Conservation (phyloP, 2,113 vertebrate genomes). For the Toxostoma redivivum region DNA sequence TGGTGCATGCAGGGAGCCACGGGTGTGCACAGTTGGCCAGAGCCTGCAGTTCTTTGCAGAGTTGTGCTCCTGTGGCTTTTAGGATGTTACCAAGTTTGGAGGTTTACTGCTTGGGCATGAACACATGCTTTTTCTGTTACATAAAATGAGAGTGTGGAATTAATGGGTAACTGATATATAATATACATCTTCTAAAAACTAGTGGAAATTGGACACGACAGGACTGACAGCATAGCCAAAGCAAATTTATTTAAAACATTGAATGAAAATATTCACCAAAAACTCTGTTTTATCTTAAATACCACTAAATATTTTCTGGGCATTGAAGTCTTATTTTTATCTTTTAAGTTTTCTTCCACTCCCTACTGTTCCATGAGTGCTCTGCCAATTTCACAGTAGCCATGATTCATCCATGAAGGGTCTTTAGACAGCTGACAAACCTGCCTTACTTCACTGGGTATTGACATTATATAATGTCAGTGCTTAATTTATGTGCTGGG, state of each 20-base stretch:
- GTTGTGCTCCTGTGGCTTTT: not conserved
- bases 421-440: not conserved
- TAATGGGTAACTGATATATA: not conserved
- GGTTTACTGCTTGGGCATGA: not conserved
- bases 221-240: not conserved
- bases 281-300: not conserved
- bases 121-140: not conserved
- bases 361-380: not conserved
- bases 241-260: not conserved
- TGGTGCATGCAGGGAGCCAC: not conserved
- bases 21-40: not conserved
- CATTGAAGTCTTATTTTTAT: not conserved
- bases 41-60: not conserved
- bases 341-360: not conserved
- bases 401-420: not conserved
- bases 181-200: not conserved
- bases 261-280: conserved; percentile 2
- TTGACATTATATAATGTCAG: not conserved
- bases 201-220: conserved; percentile 13
- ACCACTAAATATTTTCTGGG: not conserved
- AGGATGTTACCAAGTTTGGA: not conserved
- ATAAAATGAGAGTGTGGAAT: not conserved
- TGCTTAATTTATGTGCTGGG: not conserved
- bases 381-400: not conserved
- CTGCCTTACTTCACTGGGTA: not conserved